Conservation (phyloP, 2,888 invertebrate genomes). For the Psylliodes chrysocephalus region DNA sequence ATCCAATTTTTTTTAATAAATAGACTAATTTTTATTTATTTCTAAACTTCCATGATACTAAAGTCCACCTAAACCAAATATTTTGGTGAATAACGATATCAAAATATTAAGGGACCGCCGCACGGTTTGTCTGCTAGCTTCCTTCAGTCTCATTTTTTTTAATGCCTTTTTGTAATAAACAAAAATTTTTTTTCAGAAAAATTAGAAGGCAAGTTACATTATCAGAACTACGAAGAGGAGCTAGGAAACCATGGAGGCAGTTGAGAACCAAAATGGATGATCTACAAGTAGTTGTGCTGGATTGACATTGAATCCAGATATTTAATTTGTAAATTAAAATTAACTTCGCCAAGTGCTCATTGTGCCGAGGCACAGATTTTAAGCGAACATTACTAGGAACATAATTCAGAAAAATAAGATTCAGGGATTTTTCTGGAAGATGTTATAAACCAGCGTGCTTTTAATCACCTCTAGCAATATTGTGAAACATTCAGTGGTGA, state of each 20-base stretch:
- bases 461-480: constrained; percentile 55
- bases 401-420: constrained; percentile 9
- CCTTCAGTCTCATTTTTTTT: too few relatives aligned
- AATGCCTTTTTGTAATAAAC: too few relatives aligned
- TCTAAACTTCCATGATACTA: too few relatives aligned
- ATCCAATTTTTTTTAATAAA: too few relatives aligned
- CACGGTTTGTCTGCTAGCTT: too few relatives aligned
- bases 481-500: constrained; percentile 41
- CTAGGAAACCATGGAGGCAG: constrained; percentile 85
- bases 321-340: constrained; percentile 48
- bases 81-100: too few relatives aligned
- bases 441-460: constrained; percentile 36
- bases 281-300: constrained; percentile 78
- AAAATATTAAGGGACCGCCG: too few relatives aligned
- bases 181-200: constrained; percentile 75
- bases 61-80: too few relatives aligned
- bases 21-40: too few relatives aligned
- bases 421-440: constrained; percentile 13
- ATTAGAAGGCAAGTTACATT: constrained; percentile 83
- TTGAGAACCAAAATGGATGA: constrained; percentile 66
- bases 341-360: constrained; percentile 56
- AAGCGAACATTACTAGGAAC: constrained; percentile 29
- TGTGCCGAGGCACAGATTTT: constrained; percentile 48
- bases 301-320: constrained; percentile 69
- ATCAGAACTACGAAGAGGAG: constrained; percentile 83